Conservation (phyloP, 2,888 invertebrate species). For the Mythimna impura region DNA sequence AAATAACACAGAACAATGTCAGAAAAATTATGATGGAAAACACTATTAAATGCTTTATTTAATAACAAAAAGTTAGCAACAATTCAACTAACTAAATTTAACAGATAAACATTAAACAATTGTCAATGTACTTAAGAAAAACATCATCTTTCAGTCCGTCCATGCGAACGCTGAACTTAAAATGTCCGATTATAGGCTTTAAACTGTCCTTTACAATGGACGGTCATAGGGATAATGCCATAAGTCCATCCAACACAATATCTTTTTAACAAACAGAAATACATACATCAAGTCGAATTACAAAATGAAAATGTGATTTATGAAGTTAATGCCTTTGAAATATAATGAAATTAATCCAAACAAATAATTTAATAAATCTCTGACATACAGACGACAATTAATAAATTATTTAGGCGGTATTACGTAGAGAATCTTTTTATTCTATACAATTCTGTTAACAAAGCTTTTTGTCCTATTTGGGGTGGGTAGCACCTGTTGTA, state of each 20-base stretch:
- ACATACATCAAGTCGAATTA: background rate
- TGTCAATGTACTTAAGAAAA: conserved; percentile 8
- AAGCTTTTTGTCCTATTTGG: conserved; percentile 2
- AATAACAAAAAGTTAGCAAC: background rate
- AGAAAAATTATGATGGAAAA: too few relatives aligned
- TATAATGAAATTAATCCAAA: conserved; percentile 42
- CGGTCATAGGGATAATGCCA: conserved; percentile 20
- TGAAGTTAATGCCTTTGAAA: conserved; percentile 15
- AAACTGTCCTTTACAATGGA: background rate
- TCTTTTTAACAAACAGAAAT: conserved; percentile 5
- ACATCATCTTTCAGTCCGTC: conserved; percentile 1
- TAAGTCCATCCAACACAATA: background rate
- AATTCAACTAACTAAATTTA: background rate
- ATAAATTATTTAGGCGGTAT: conserved; percentile 29
- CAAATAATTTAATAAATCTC: conserved; percentile 50
- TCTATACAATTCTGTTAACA: conserved; percentile 10
- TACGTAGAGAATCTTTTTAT: conserved; percentile 10
- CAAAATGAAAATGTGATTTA: conserved; percentile 33
- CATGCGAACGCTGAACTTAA: conserved; percentile 8
- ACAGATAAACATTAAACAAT: conserved; percentile 9
- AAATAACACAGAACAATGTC: too few relatives aligned
- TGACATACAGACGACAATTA: conserved; percentile 44
- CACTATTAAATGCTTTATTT: background rate
- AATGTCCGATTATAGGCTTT: conserved; percentile 1
- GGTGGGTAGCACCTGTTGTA: conserved; percentile 13